These are phyloP conservation scores for Lethenteron reissneri DNA, from an alignment of 2,113 vertebrate species.

Conservation along the genomic window DNA sequence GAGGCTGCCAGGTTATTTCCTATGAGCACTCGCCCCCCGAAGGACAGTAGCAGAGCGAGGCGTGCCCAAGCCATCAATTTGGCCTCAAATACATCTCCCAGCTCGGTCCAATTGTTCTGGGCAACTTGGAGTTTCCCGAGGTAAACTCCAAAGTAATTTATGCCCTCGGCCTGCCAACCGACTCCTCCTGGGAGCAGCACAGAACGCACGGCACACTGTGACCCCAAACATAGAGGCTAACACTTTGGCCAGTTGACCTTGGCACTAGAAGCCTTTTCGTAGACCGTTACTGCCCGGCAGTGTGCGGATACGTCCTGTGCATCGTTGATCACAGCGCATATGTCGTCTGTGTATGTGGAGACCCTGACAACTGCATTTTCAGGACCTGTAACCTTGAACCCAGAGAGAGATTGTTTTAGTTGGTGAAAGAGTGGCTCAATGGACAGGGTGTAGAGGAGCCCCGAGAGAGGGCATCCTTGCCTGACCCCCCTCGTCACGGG, in stretches of 20 bases:
- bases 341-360: background rate
- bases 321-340: background rate
- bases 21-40: background rate
- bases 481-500: constrained; percentile 2
- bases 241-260: background rate
- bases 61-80: background rate
- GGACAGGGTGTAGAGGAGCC: constrained; percentile 1
- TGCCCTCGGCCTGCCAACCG: background rate
- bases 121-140: background rate
- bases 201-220: background rate
- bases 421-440: background rate
- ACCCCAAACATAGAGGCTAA: background rate
- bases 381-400: background rate
- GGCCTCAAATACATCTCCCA: background rate
- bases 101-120: background rate
- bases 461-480: background rate
- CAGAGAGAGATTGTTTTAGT: background rate
- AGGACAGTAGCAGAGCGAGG: background rate
- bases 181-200: background rate
- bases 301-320: background rate
- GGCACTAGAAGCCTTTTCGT: background rate
- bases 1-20: background rate
- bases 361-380: background rate
- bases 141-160: background rate
- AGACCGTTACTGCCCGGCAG: background rate